phyloP scores from a whole-genome alignment of 2,888 invertebrate species.

The Drosophila gaucha region DNA sequence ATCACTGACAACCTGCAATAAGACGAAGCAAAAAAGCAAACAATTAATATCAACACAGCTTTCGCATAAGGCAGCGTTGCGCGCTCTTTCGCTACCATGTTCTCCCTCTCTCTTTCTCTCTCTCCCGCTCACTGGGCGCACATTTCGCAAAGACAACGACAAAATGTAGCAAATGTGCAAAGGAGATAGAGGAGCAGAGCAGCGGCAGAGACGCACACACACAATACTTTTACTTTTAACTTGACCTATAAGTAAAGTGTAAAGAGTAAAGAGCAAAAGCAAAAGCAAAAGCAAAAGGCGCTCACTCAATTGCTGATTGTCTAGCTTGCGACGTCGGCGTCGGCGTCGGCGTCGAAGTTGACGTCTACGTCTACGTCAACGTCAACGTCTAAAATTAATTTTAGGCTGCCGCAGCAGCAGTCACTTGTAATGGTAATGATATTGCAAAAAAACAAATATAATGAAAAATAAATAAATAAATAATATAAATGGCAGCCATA shows the following conservation, averaged over 20 bases:
- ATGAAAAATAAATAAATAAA: constrained; percentile 4
- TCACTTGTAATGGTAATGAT: constrained; percentile 53
- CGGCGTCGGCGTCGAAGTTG: constrained; percentile 2
- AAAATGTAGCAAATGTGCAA: constrained; percentile 18
- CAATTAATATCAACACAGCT: constrained; percentile 58
- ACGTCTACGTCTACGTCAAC: constrained; percentile 12
- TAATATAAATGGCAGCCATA: constrained; percentile 33
- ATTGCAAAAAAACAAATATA: constrained; percentile 44
- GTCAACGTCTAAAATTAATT: constrained; percentile 31
- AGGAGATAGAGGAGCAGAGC: constrained; percentile 23
- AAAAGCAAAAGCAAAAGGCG: constrained; percentile 49
- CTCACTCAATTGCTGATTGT: constrained; percentile 30
- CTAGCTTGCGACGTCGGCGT: constrained; percentile 28
- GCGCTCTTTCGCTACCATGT: not conserved
- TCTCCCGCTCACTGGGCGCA: constrained; percentile 3
- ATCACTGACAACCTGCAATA: constrained; percentile 66
- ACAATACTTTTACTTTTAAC: constrained; percentile 76
- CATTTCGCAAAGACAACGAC: constrained; percentile 18
- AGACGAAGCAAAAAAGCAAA: constrained; percentile 47
- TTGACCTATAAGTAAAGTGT: constrained; percentile 73
- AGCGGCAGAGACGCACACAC: constrained; percentile 14
- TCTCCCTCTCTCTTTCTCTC: not conserved
- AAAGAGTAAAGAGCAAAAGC: constrained; percentile 49
- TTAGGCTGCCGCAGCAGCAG: constrained; percentile 20
- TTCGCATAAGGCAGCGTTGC: constrained; percentile 25